phyloP scores from a whole-genome alignment of 2,888 invertebrate species.

The Eupithecia pulchellata region DNA sequence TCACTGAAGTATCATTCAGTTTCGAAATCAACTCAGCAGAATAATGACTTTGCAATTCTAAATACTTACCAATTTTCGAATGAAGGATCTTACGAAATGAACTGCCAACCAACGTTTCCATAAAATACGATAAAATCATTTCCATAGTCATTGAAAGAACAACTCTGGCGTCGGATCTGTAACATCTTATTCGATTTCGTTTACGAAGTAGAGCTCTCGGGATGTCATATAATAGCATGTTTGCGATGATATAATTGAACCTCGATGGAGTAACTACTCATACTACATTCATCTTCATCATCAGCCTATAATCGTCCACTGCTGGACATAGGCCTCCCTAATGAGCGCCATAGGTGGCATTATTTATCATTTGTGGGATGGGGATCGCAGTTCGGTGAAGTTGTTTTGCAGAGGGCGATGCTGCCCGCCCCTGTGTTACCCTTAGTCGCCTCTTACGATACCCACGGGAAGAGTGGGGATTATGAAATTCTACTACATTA shows the following conservation, averaged over 20 bases:
- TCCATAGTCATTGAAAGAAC: not conserved
- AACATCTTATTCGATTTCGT: not conserved
- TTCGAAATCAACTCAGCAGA: no score
- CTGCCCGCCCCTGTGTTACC: no score
- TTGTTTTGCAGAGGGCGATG: no score
- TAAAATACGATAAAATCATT: not conserved
- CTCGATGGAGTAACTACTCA: not conserved
- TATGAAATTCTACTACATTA: not conserved
- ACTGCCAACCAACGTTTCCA: not conserved
- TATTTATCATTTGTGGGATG: no score
- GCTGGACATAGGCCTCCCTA: no score
- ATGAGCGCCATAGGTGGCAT: no score
- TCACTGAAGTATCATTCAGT: no score
- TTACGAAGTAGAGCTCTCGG: not conserved
- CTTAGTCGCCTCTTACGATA: no score
- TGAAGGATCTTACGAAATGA: not conserved
- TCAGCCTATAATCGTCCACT: no score
- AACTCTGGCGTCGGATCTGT: not conserved
- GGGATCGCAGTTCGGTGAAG: no score
- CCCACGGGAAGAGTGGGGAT: no score
- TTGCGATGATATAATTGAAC: not conserved
- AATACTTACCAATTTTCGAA: not conserved
- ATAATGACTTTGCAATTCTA: not conserved
- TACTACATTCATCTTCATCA: no score
- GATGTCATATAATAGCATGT: not conserved